Evolutionary conservation across 2,113 vertebrate species (phyloP).

Genomic region (Panthera leo): DNA sequence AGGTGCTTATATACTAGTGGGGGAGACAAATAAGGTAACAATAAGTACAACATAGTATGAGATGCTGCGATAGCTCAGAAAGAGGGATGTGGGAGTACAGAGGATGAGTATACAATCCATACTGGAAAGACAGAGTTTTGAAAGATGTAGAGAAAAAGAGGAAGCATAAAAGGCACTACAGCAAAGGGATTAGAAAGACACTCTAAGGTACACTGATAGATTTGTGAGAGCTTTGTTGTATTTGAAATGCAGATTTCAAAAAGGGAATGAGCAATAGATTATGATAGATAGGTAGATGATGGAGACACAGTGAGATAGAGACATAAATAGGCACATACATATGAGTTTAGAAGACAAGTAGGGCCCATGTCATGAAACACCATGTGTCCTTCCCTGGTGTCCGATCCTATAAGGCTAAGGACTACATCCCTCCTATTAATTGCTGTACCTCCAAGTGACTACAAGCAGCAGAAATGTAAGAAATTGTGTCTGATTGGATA

Average conservation of each 20-base stretch:
- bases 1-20: neutral
- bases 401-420: neutral
- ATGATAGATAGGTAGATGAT: neutral
- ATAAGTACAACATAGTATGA: neutral
- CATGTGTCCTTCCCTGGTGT: neutral
- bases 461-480: neutral
- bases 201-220: neutral
- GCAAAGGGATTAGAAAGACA: neutral
- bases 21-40: neutral
- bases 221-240: neutral
- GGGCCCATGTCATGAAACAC: neutral
- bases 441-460: neutral
- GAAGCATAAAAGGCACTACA: neutral
- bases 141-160: neutral
- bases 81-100: neutral
- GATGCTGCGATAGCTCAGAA: neutral
- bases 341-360: neutral
- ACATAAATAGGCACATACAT: neutral
- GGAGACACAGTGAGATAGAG: neutral
- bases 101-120: neutral
- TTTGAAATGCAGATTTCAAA: neutral
- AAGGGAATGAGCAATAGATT: neutral
- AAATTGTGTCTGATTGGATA: neutral
- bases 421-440: neutral
- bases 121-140: neutral